Evolutionary conservation across 2,888 invertebrate genomes (phyloP).

Genomic region (Lithophane socia): DNA sequence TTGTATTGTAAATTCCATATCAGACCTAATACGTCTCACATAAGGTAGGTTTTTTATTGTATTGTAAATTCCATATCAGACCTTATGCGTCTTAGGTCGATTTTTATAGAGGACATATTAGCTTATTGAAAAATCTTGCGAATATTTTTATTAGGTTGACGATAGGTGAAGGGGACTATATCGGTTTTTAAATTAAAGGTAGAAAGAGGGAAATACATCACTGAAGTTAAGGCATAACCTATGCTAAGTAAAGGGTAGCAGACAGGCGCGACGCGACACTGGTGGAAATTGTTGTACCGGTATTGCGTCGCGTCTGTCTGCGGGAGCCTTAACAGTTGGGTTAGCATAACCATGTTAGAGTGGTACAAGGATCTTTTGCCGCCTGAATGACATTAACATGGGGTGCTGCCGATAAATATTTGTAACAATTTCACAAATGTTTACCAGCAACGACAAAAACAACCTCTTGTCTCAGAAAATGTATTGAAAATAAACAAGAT

Average conservation of each 20-base stretch:
- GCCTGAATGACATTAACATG: neutral
- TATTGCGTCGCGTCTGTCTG: too few species aligned
- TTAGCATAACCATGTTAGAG: neutral
- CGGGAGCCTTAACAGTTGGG: neutral
- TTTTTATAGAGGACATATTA: neutral
- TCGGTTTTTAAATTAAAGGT: neutral
- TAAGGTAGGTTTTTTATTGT: too few species aligned
- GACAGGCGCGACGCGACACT: too few species aligned
- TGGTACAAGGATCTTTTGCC: neutral
- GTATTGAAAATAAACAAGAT: neutral
- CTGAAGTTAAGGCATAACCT: constrained; percentile 15
- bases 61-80: too few species aligned
- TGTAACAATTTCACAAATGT: too few species aligned
- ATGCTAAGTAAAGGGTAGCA: constrained; percentile 1
- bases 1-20: too few species aligned
- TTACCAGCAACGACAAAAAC: too few species aligned
- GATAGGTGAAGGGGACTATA: neutral
- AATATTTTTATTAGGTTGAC: neutral
- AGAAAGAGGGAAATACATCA: constrained; percentile 25
- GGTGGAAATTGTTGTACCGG: too few species aligned
- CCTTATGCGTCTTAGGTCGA: too few species aligned
- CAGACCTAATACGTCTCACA: too few species aligned
- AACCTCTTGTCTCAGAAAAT: neutral
- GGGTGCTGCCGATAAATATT: too few species aligned
- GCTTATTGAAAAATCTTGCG: neutral